Evolutionary conservation across 2,888 invertebrate species (phyloP).

Genomic region (Pterostichus madidus): DNA sequence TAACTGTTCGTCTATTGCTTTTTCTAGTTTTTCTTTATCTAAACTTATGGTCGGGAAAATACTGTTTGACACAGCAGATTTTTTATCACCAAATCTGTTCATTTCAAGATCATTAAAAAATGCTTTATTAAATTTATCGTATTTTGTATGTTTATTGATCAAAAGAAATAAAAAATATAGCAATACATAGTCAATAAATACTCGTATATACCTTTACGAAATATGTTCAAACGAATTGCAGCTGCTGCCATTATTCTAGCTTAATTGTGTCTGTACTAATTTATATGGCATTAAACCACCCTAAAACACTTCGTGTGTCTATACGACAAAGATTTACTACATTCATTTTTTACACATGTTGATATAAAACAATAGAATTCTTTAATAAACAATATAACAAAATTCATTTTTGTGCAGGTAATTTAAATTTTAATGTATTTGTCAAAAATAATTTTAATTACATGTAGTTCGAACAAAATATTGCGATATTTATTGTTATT

Average conservation of each 20-base stretch:
- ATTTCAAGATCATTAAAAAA: too few relatives aligned
- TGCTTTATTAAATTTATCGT: too few relatives aligned
- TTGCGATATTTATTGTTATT: conserved; percentile 8
- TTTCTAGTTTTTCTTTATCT: too few relatives aligned
- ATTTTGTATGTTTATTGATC: too few relatives aligned
- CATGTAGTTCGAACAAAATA: background rate
- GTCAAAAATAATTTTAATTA: conserved; percentile 7
- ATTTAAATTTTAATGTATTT: conserved; percentile 11
- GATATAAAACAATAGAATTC: conserved; percentile 1
- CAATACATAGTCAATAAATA: too few relatives aligned
- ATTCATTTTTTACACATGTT: conserved; percentile 11
- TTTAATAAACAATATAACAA: conserved; percentile 16
- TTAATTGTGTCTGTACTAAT: conserved; percentile 36
- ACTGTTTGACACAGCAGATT: too few relatives aligned
- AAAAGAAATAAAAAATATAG: too few relatives aligned
- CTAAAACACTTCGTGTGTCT: background rate
- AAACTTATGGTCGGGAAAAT: too few relatives aligned
- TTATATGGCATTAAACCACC: conserved; percentile 37
- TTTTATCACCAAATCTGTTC: background rate
- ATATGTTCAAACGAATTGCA: too few relatives aligned
- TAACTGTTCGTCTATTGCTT: too few relatives aligned
- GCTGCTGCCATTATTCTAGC: conserved; percentile 8
- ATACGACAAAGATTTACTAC: conserved; percentile 38
- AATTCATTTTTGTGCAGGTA: background rate
- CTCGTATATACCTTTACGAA: too few relatives aligned